Evolutionary conservation across 1,140 invertebrate species (phyloP), one percentile per base, ranked within the genome.

Genomic region (Trichonephila clavata): DNA sequence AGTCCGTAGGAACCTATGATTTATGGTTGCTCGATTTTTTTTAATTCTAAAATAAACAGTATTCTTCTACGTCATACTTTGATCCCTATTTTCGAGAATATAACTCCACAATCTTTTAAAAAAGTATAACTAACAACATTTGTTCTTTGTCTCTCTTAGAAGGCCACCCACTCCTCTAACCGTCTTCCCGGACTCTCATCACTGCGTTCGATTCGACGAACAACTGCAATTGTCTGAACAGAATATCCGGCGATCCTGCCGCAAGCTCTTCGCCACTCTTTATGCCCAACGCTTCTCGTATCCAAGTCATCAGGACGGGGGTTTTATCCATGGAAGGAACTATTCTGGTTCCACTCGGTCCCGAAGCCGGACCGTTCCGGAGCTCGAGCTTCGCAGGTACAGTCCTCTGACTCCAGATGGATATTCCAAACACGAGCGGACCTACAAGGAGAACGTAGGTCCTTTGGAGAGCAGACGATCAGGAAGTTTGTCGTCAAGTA

Each of bases 141-240:
- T 39, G 32, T 39, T 50, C 0, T 50, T 50, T 50, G 1, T 50
- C 10, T 50, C 50, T 39, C 32, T 1, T 59, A 94, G 93, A n/a
- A 16, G 93, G 21, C 93, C 93, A 24, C 93, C 93, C 13, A 94
- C 93, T 4, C 93, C 93, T 6, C 14, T 94, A 16, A 81, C 93
- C 3, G 93, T 94, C 5, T 94, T 94, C 57, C 89, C 86, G n/a
- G 94, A 94, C 21, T 89, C 86, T 20, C 93, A 94, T 10, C 93
- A 94, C 43, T 89, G 93, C 24, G 94, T 94, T 8, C 84, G 94
- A 16, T 94, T 94, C 65, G 94, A 94, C 43, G 94, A 94, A n/a
- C 89, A 94, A 39, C 83, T 94, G 5, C 94, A 89, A 14, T 86
- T 94, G 0, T 93, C 94, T 24, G 94, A 94, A 65, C 94, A 94